Percentiles rank a stretch among this genome's conserved stretches.
Conservation (phyloP, 2,113 vertebrate genomes). For the Galbula dea region DNA sequence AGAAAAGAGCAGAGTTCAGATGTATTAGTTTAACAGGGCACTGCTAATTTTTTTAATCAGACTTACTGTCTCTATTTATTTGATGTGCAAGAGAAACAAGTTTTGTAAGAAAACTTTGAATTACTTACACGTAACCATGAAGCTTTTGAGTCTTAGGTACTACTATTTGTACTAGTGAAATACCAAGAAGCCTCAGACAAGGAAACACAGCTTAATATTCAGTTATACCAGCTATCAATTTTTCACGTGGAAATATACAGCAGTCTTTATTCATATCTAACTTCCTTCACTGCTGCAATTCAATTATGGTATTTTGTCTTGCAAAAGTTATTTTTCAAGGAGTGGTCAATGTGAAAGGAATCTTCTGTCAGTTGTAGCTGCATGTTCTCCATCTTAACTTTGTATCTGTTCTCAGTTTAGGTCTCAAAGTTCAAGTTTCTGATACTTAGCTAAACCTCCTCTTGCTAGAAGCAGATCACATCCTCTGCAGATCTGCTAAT, state of each 20-base stretch:
- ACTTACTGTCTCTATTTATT: not conserved
- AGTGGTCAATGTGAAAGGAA: not conserved
- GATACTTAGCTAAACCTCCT: not conserved
- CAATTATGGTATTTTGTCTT: not conserved
- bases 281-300: not conserved
- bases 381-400: not conserved
- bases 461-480: not conserved
- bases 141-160: not conserved
- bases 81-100: accelerated
- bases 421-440: not conserved
- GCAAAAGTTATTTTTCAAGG: not conserved
- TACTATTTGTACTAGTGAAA: not conserved
- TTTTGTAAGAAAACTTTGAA: not conserved
- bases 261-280: not conserved
- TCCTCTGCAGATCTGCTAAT: not conserved
- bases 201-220: not conserved
- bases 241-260: accelerated
- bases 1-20: not conserved
- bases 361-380: not conserved
- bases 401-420: not conserved
- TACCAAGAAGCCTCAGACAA: not conserved
- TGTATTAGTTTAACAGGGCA: not conserved
- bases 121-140: not conserved
- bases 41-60: not conserved
- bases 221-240: not conserved